These are phyloP conservation scores for Baryphthengus martii DNA, from an alignment of 2,113 vertebrate species.

Conservation along the genomic window DNA sequence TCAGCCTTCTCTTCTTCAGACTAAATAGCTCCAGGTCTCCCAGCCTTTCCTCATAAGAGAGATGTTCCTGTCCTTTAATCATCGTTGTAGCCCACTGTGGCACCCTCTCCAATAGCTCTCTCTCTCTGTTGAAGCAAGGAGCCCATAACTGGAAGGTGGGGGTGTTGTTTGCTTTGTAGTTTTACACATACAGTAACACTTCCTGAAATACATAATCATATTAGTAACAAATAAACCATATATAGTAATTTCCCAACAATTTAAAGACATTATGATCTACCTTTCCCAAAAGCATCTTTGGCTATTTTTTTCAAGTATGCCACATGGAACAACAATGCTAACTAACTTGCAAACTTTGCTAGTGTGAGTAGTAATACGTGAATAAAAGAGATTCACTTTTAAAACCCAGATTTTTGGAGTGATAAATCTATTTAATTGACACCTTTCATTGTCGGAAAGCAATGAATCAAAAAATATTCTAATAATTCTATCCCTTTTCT, in stretches of 20 bases:
- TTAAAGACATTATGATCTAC: background rate
- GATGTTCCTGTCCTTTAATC: too few species aligned
- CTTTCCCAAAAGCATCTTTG: background rate
- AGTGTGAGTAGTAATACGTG: background rate
- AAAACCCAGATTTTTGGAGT: background rate
- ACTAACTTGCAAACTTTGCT: background rate
- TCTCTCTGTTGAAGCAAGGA: too few species aligned
- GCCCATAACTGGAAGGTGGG: accelerated
- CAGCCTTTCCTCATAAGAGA: too few species aligned
- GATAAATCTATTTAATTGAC: background rate
- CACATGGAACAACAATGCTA: background rate
- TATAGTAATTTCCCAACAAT: background rate
- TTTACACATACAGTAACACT: background rate
- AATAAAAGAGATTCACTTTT: background rate
- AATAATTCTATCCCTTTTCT: background rate
- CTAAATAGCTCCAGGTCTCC: too few species aligned
- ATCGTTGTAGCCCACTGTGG: too few species aligned
- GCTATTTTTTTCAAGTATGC: background rate
- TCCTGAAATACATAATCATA: background rate
- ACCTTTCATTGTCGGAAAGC: background rate
- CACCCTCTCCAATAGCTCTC: too few species aligned
- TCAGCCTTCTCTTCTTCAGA: too few species aligned
- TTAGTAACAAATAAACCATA: background rate
- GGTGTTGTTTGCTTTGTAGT: background rate
- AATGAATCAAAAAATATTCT: background rate